phyloP scores from a whole-genome alignment of 2,113 vertebrate species.

The Guaruba guarouba region DNA sequence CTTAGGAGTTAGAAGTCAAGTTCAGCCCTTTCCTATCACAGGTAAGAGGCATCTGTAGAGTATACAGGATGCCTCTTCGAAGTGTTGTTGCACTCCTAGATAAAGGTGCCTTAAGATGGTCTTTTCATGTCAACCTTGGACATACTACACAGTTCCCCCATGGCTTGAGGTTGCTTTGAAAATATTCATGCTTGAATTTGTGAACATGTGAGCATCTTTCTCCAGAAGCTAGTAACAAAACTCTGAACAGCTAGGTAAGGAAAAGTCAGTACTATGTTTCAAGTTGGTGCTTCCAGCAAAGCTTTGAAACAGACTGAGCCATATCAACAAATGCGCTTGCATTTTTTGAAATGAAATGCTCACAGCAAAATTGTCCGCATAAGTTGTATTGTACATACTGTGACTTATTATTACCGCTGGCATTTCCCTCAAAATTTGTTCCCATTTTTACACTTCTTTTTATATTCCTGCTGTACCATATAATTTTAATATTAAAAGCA shows the following conservation, averaged over 20 bases:
- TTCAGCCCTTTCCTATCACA: neutral
- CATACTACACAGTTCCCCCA: neutral
- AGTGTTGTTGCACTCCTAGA: neutral
- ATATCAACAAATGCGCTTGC: neutral
- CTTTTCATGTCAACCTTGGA: neutral
- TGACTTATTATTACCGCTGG: neutral
- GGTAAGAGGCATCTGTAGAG: neutral
- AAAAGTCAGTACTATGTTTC: neutral
- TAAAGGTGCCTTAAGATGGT: neutral
- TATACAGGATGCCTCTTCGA: neutral
- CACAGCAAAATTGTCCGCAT: accelerated
- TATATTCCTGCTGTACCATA: accelerated
- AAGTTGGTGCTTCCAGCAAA: neutral
- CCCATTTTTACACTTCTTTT: too few species aligned
- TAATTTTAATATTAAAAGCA: neutral
- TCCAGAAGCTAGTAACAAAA: neutral
- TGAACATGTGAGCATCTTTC: neutral
- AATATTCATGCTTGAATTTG: neutral
- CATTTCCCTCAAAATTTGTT: neutral
- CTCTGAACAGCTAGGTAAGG: neutral
- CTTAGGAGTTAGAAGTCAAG: neutral
- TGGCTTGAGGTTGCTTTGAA: neutral
- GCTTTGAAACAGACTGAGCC: neutral
- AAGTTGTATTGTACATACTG: neutral
- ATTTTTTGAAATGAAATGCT: neutral